Conservation (phyloP, 2,888 invertebrate genomes). For the Koerneria pararmatus region DNA sequence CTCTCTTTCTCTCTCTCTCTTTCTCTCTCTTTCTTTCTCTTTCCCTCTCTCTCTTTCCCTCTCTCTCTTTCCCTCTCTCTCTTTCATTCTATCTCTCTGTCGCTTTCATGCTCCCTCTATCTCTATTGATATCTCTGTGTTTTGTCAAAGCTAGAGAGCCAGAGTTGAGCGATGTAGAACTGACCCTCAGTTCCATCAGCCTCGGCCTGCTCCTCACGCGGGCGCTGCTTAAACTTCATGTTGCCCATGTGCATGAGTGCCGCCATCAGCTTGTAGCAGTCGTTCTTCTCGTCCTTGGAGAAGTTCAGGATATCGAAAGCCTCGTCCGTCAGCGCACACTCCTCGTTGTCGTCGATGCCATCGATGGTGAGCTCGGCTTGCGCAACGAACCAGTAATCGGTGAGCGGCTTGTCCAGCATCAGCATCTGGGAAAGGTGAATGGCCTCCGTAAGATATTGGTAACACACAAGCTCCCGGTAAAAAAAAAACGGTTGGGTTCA, state of each 20-base stretch:
- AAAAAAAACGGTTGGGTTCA: too few relatives aligned
- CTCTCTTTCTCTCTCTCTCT: too few relatives aligned
- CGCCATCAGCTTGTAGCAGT: constrained; percentile 95
- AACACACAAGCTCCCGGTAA: too few relatives aligned
- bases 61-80: too few relatives aligned
- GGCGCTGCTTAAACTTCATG: constrained; percentile 99
- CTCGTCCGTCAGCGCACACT: constrained; percentile 67
- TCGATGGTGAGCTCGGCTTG: constrained; percentile 92
- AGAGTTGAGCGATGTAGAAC: too few relatives aligned
- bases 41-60: too few relatives aligned
- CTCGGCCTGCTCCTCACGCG: constrained; percentile 99
- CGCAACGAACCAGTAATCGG: constrained; percentile 71
- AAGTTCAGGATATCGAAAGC: constrained; percentile 99
- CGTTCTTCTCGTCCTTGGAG: constrained; percentile 89
- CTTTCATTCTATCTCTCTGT: too few relatives aligned
- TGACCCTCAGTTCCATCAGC: constrained; percentile 68
- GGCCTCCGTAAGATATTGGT: too few relatives aligned
- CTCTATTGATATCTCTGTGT: background rate
- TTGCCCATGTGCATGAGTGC: constrained; percentile 99
- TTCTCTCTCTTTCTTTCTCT: too few relatives aligned
- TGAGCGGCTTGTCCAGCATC: constrained; percentile 46
- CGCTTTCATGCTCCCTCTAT: too few relatives aligned
- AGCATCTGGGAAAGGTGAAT: constrained; percentile 35
- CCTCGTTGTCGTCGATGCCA: constrained; percentile 88
- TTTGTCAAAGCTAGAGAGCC: background rate